phyloP scores from a whole-genome alignment of 2,113 vertebrate species.

The Corynorhinus townsendii region DNA sequence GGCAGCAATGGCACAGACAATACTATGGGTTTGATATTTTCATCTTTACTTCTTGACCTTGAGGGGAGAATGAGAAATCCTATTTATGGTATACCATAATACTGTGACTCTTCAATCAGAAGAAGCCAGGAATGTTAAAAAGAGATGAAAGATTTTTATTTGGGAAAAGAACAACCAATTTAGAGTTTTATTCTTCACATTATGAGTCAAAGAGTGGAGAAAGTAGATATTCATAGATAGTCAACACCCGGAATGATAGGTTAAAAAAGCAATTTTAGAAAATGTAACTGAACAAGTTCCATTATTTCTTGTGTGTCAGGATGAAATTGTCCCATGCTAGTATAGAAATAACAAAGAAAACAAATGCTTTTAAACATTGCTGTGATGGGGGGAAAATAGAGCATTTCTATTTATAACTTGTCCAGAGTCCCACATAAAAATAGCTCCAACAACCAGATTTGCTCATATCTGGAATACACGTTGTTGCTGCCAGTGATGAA shows the following conservation, averaged over 20 bases:
- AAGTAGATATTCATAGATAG: not conserved
- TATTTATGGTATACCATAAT: not conserved
- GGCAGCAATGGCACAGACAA: not conserved
- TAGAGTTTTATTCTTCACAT: conserved; percentile 1
- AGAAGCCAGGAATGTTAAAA: not conserved
- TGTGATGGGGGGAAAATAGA: conserved; percentile 51
- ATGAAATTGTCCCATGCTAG: conserved; percentile 37
- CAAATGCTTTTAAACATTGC: conserved; percentile 50
- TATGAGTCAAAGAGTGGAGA: not conserved
- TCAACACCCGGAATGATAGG: not conserved
- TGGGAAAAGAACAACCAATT: not conserved
- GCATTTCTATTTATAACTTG: conserved; percentile 68
- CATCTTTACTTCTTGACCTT: not conserved
- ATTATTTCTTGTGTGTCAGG: conserved; percentile 43
- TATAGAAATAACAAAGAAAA: conserved; percentile 58
- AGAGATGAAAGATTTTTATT: conserved; percentile 30
- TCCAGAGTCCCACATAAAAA: conserved; percentile 62
- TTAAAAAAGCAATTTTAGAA: conserved; percentile 56
- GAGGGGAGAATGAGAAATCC: not conserved
- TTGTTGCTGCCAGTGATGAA: conserved; percentile 10
- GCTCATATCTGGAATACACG: conserved; percentile 58
- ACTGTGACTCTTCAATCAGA: conserved; percentile 20
- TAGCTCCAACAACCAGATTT: conserved; percentile 60
- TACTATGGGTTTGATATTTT: not conserved
- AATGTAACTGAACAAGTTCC: conserved; percentile 9